Conservation (phyloP, 2,113 vertebrate species). For the Psephotus haematonotus region DNA sequence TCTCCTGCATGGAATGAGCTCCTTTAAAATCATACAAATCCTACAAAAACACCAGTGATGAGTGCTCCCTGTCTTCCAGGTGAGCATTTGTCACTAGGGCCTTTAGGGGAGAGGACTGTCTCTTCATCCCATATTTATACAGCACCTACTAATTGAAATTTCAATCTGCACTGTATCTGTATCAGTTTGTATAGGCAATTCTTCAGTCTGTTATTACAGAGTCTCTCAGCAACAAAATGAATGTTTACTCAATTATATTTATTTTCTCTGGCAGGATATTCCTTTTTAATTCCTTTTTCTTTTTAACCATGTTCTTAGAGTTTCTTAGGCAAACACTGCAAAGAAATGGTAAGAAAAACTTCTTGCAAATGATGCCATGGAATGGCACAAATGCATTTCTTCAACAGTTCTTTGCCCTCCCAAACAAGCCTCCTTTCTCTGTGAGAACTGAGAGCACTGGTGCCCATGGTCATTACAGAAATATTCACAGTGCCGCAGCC, state of each 20-base stretch:
- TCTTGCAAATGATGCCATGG: rapidly evolving
- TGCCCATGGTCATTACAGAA: neutral
- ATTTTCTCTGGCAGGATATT: neutral
- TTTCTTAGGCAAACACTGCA: neutral
- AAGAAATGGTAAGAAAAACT: neutral
- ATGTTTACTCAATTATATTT: neutral
- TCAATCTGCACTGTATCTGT: neutral
- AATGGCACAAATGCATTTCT: neutral
- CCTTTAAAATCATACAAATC: neutral
- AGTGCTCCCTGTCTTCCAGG: neutral
- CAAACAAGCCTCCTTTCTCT: neutral
- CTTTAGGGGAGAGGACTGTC: neutral
- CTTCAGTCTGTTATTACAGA: neutral
- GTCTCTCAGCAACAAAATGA: neutral
- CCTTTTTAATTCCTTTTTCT: neutral
- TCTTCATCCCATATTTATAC: neutral
- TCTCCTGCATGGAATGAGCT: neutral
- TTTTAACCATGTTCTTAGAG: neutral
- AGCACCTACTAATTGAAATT: neutral
- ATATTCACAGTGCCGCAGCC: neutral
- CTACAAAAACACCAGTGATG: neutral
- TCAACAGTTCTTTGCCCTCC: neutral
- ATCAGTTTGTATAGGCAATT: neutral
- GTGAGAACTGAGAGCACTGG: neutral
- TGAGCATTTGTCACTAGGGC: neutral